Conservation (phyloP, 1,140 invertebrate genomes). For the Drosophila equinoxialis region DNA sequence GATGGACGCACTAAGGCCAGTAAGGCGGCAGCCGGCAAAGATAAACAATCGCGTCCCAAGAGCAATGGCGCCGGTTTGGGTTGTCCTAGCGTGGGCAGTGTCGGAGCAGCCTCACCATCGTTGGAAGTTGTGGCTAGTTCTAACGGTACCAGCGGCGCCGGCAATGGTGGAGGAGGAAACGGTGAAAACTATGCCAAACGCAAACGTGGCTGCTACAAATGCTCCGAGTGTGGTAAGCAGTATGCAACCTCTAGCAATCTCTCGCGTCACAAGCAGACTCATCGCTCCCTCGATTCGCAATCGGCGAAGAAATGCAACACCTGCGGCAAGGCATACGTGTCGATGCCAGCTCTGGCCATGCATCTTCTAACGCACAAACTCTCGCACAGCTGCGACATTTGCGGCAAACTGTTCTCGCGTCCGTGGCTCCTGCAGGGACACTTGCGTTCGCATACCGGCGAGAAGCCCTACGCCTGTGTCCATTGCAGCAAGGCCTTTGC, state of each 20-base stretch:
- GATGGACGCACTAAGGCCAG: conserved; percentile 82
- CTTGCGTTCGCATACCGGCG: conserved; percentile 87
- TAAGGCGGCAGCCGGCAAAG: conserved; percentile 68
- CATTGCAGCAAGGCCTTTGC: conserved; percentile 88
- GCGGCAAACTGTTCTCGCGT: conserved; percentile 95
- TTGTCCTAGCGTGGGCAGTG: conserved; percentile 64
- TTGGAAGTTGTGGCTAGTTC: conserved; percentile 15
- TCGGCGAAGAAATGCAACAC: conserved; percentile 96
- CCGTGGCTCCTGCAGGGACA: conserved; percentile 96
- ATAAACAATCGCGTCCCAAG: conserved; percentile 50
- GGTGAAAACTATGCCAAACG: conserved; percentile 87
- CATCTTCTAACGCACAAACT: conserved; percentile 96
- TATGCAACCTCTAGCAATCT: conserved; percentile 98
- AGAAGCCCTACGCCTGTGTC: conserved; percentile 87
- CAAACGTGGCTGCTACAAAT: conserved; percentile 90
- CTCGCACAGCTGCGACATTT: conserved; percentile 95
- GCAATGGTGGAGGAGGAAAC: conserved; percentile 25
- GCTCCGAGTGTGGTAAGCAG: conserved; percentile 97
- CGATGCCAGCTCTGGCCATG: conserved; percentile 99
- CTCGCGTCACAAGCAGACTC: conserved; percentile 98
- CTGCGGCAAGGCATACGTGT: conserved; percentile 98
- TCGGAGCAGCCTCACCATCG: conserved; percentile 58
- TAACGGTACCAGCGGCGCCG: background rate
- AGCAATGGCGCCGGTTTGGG: conserved; percentile 27
- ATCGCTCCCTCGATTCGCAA: conserved; percentile 95